phyloP scores from a whole-genome alignment of 2,888 invertebrate species.

The Apodemia mormo region DNA sequence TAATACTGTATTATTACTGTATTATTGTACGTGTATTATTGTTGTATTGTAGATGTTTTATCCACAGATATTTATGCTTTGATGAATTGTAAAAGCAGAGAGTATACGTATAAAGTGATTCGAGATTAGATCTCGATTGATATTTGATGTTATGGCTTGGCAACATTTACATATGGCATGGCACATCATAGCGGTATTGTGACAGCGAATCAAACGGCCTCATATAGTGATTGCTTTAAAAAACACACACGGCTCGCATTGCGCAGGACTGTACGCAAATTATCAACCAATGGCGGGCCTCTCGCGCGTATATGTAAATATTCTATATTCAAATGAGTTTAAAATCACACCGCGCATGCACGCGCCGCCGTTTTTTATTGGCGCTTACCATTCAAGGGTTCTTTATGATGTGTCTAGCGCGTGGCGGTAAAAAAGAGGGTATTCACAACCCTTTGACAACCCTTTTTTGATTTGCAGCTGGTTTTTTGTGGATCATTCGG shows the following conservation, averaged over 20 bases:
- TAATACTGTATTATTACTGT: too few relatives aligned
- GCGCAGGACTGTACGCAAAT: slow-evolving; percentile 68
- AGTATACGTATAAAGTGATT: background rate
- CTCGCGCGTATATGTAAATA: slow-evolving; percentile 66
- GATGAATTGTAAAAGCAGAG: background rate
- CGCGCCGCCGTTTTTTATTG: slow-evolving; percentile 73
- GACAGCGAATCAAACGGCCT: slow-evolving; percentile 62
- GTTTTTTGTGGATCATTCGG: slow-evolving; percentile 60
- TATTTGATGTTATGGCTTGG: background rate
- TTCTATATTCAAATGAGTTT: slow-evolving; percentile 79
- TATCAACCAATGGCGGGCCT: slow-evolving; percentile 60
- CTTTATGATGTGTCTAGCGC: slow-evolving; percentile 37
- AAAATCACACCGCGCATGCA: slow-evolving; percentile 79
- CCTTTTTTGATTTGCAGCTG: slow-evolving; percentile 65
- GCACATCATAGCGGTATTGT: slow-evolving; percentile 21
- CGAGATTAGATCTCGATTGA: background rate
- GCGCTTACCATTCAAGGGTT: slow-evolving; percentile 67
- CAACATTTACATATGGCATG: slow-evolving; percentile 19
- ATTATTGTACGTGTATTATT: too few relatives aligned
- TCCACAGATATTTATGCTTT: background rate
- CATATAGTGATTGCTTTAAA: slow-evolving; percentile 63
- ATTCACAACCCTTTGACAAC: slow-evolving; percentile 68
- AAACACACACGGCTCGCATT: slow-evolving; percentile 45
- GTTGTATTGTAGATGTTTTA: too few relatives aligned
- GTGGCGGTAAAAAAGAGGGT: slow-evolving; percentile 53